Conservation (phyloP, 2,797 vertebrate genomes). For the Spondyliosoma cantharus region DNA sequence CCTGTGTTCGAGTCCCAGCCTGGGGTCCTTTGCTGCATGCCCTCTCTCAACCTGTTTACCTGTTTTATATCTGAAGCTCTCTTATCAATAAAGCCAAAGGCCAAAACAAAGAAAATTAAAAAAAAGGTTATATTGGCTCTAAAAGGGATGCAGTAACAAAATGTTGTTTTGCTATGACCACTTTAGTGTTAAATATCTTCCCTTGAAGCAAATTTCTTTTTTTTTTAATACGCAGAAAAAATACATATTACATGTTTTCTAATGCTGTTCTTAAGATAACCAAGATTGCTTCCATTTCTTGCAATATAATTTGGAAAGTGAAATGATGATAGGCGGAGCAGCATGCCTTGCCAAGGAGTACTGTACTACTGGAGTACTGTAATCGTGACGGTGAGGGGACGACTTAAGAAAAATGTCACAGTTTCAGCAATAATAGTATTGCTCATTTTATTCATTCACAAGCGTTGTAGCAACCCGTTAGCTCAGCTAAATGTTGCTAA, state of each 20-base stretch:
- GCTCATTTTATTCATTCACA: slow-evolving; percentile 83
- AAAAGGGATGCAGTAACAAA: not conserved
- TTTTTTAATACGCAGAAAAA: not conserved
- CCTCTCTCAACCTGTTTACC: too few relatives aligned
- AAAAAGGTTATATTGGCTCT: not conserved
- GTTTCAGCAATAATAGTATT: slow-evolving; percentile 80
- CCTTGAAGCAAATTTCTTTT: not conserved
- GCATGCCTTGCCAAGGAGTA: not conserved
- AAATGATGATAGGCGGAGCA: not conserved
- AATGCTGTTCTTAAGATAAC: not conserved
- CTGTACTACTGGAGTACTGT: not conserved
- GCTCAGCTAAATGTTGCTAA: slow-evolving; percentile 78
- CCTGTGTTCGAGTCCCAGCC: too few relatives aligned
- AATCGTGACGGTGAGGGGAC: not conserved
- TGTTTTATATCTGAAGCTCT: too few relatives aligned
- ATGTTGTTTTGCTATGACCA: not conserved
- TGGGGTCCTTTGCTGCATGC: too few relatives aligned
- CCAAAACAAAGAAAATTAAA: too few relatives aligned
- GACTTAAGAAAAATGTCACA: slow-evolving; percentile 49
- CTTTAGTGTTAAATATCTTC: not conserved
- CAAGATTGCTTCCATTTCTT: not conserved
- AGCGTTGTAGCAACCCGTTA: slow-evolving; percentile 76
- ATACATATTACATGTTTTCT: not conserved
- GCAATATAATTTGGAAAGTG: not conserved
- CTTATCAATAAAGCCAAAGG: too few relatives aligned